Evolutionary conservation across 2,797 vertebrate species (phyloP).

Genomic region (Manis javanica): DNA sequence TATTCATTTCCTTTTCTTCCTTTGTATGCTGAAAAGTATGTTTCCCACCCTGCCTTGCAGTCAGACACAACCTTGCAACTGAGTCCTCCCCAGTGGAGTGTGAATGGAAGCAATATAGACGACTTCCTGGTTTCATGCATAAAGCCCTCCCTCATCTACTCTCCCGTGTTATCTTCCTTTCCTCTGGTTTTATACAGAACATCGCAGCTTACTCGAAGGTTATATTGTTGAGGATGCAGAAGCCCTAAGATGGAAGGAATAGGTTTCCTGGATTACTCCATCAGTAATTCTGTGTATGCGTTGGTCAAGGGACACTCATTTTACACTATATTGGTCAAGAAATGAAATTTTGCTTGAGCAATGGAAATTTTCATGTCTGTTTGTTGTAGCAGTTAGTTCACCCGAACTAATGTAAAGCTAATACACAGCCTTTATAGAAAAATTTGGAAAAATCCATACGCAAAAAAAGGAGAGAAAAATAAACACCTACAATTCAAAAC

Average conservation of each 20-base stretch:
- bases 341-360: not conserved
- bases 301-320: not conserved
- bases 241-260: not conserved
- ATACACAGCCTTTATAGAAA: not conserved
- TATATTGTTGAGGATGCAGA: not conserved
- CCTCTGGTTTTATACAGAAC: not conserved
- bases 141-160: not conserved
- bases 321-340: not conserved
- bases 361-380: not conserved
- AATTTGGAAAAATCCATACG: not conserved
- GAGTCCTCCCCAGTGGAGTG: not conserved
- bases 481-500: not conserved
- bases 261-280: not conserved
- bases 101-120: not conserved
- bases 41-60: not conserved
- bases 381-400: not conserved
- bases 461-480: not conserved
- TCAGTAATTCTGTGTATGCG: not conserved
- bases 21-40: not conserved
- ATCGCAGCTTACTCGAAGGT: not conserved
- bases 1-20: slow-evolving; percentile 23
- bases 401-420: not conserved
- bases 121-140: not conserved
- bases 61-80: not conserved
- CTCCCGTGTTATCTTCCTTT: not conserved